Evolutionary conservation across 2,888 invertebrate genomes (phyloP), one percentile per base, ranked within the genome.

Genomic region (Spisula solida): DNA sequence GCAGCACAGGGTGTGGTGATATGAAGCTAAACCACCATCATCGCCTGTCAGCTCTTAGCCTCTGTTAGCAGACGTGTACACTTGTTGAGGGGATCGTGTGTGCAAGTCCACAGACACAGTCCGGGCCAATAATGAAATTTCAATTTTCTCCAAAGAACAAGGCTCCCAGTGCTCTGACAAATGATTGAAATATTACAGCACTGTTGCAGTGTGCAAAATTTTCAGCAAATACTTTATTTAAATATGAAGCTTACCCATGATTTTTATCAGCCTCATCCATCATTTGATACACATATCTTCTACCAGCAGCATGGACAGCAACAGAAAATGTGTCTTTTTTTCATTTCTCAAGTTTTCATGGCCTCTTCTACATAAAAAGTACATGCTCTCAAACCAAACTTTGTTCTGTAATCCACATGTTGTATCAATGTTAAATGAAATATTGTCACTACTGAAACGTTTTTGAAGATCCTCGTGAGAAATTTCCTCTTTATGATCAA

Each of bases 251-350:
- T n/a, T 83, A 83, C 70, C 83, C 47, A 47, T 83, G 83, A 41
- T 83, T 83, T 34, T 83, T 83, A 48, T 83, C 83, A 6, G 83
- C 83, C 25, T 83, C 83, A 41, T 83, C 83, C 14, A 83, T 47
- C 5, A 70, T 70, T 70, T 83, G 83, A 1, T 41, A 16, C 25
- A 83, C 70, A 47, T 70, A 83, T 16, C 14, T 6, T 20, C 70
- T 41, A 66, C 83, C 83, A n/a, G 66, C 4, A 25, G 47, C 29
- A 83, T 66, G 25, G 1, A 20, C 47, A 16, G 5, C 48, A 18
- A 83, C n/a, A 0, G 20, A 41, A 29, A 70, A 70, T 0, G 83
- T 83, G 41, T 14, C 5, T 83, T 83, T 4, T 2, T 83, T 47
- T 70, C 70, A 2, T 10, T 0, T 20, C 83, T 60, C 5, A 70